Conservation (phyloP, 2,113 vertebrate genomes). For the Phoenicopterus ruber region DNA sequence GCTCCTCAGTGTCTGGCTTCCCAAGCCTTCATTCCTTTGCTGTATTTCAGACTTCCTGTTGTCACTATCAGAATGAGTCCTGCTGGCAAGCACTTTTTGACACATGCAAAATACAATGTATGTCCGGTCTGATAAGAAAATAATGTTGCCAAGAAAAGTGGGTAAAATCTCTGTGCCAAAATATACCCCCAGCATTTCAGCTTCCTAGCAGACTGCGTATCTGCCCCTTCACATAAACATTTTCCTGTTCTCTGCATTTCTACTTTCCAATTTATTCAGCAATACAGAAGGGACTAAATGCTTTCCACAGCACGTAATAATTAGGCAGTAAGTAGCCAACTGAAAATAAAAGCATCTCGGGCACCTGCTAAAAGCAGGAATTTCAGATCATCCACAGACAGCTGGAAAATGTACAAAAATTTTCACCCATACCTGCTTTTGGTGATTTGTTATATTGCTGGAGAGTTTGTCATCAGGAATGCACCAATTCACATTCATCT, state of each 20-base stretch:
- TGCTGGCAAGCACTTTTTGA: conserved; percentile 21
- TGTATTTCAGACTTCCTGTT: conserved; percentile 48
- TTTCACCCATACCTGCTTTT: background rate
- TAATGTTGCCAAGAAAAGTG: background rate
- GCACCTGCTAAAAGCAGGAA: conserved; percentile 27
- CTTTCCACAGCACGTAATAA: background rate
- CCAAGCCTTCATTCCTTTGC: background rate
- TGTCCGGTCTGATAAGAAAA: conserved; percentile 24
- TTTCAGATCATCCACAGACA: conserved; percentile 44
- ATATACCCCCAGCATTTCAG: conserved; percentile 18
- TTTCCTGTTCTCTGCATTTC: conserved; percentile 49
- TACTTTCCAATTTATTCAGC: conserved; percentile 47
- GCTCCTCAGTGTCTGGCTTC: background rate
- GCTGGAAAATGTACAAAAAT: conserved; percentile 3
- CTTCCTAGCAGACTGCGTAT: background rate
- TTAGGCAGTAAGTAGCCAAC: conserved; percentile 12
- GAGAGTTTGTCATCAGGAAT: conserved; percentile 7
- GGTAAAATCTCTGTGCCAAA: conserved; percentile 29
- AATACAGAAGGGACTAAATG: conserved; percentile 40
- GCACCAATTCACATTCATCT: background rate
- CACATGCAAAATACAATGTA: conserved; percentile 17
- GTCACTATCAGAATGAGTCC: background rate
- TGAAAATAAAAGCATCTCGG: conserved; percentile 59
- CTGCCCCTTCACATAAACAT: background rate
- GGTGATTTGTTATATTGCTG: conserved; percentile 6